phyloP scores from a whole-genome alignment of 2,797 vertebrate genomes.

The Chaenodraco wilsoni region DNA sequence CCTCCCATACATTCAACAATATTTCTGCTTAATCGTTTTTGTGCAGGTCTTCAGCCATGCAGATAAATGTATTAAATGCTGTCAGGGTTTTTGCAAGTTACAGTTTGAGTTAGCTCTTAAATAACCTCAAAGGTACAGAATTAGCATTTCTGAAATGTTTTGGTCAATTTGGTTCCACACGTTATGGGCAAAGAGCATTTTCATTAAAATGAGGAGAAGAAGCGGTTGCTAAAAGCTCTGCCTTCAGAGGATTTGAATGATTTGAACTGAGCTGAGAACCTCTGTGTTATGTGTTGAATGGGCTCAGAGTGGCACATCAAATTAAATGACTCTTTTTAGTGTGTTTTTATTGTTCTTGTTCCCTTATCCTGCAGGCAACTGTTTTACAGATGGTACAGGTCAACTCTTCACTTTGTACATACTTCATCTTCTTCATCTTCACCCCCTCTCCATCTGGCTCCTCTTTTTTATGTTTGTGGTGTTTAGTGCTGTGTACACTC shows the following conservation, averaged over 20 bases:
- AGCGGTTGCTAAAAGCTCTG: conserved; percentile 21
- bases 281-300: conserved; percentile 37
- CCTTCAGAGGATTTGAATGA: conserved; percentile 29
- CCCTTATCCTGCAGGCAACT: conserved; percentile 40
- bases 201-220: not conserved
- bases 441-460: conserved; percentile 79
- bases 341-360: conserved; percentile 39
- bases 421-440: conserved; percentile 64
- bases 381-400: conserved; percentile 77
- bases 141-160: conserved; percentile 1
- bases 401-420: conserved; percentile 64
- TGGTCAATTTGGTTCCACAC: not conserved
- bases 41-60: not conserved
- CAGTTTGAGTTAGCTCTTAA: not conserved
- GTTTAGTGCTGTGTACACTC: conserved; percentile 63
- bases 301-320: conserved; percentile 27
- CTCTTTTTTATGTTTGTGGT: conserved; percentile 36
- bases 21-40: not conserved
- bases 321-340: conserved; percentile 22
- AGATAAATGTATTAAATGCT: not conserved
- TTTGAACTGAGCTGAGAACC: conserved; percentile 22
- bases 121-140: not conserved
- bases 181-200: conserved; percentile 1
- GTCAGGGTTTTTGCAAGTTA: not conserved
- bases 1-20: not conserved